Base-by-base conservation (phyloP, 2,888 invertebrate genomes). In the Catonia carolina region DNA sequence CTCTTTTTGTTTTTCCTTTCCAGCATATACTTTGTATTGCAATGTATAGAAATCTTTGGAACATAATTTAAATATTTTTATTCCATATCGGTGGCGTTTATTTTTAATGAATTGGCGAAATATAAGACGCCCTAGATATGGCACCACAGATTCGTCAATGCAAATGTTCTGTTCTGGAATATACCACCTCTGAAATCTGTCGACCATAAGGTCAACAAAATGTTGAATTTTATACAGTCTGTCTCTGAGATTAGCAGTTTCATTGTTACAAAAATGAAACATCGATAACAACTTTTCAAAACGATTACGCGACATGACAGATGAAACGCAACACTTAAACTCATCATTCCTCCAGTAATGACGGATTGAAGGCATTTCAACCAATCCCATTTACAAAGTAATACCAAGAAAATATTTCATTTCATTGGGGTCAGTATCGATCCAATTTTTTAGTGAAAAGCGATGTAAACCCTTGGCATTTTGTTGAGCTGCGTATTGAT, bases 361-460 rank as follows among this genome's bases (percentile, higher is more conserved):
- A 6, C 63, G 42, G 36, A 69, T 51, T 65, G 62, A 65, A 1
- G 67, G 65, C 31, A 68, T 59, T 57, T 63, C 64, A 41, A 65
- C 63, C 47, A 69, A 39, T 35, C 66, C 67, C 67, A 69, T 68
- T 51, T 61, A 68, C 53, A 69, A 52, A 50, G 68, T 60, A 2
- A 69, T 60, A 1, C 65, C 64, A 58, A 68, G 66, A 60, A 66
- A 64, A 7, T 55, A 41, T 63, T 67, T 67, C 14, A 67, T 67
- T 58, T 68, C 65, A 10, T 15, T 27, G 41, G 60, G 4, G 56
- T 64, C 63, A 17, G 65, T 67, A 36, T 60, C 60, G 27, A 50
- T 18, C 67, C 67, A 69, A 37, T 52, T 52, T 4, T 20, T 33
- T 12, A 52, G 20, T 22, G 27, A 12, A 52, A 15, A 33, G 18